A percentile compares a stretch with the other conserved stretches of the same genome.
phyloP scores from a whole-genome alignment of 1,140 invertebrate genomes.

The Dendrolimus kikuchii region DNA sequence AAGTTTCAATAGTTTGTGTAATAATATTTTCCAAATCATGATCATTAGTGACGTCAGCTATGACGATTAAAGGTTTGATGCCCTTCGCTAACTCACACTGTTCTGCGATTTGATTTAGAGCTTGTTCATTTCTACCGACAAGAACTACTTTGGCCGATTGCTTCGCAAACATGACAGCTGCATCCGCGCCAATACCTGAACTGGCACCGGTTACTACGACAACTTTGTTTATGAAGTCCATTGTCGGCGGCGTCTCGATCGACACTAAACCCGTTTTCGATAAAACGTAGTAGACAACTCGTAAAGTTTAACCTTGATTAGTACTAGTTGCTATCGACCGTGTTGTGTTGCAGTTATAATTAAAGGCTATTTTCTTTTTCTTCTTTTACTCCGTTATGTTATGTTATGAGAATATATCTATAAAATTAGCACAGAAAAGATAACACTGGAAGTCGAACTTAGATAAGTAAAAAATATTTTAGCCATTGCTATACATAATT shows the following conservation, averaged over 20 bases:
- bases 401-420: too few species aligned
- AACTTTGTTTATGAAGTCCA: slow-evolving; percentile 74
- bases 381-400: too few species aligned
- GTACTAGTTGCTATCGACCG: too few species aligned
- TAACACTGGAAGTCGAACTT: too few species aligned
- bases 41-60: slow-evolving; percentile 78
- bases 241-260: slow-evolving; percentile 13
- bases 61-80: slow-evolving; percentile 35
- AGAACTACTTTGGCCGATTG: slow-evolving; percentile 77
- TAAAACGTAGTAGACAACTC: too few species aligned
- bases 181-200: slow-evolving; percentile 85
- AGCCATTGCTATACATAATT: too few species aligned
- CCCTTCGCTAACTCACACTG: slow-evolving; percentile 43
- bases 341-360: too few species aligned
- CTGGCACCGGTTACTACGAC: slow-evolving; percentile 81
- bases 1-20: slow-evolving; percentile 72
- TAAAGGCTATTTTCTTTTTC: too few species aligned
- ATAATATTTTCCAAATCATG: slow-evolving; percentile 75
- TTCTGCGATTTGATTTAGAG: slow-evolving; percentile 73
- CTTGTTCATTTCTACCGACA: slow-evolving; percentile 79
- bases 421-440: too few species aligned
- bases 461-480: too few species aligned
- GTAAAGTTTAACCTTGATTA: too few species aligned
- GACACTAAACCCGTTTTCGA: slow-evolving; percentile 13
- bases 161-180: slow-evolving; percentile 79